Conservation (phyloP, 2,113 vertebrate genomes). For the Epinephelus lanceolatus region DNA sequence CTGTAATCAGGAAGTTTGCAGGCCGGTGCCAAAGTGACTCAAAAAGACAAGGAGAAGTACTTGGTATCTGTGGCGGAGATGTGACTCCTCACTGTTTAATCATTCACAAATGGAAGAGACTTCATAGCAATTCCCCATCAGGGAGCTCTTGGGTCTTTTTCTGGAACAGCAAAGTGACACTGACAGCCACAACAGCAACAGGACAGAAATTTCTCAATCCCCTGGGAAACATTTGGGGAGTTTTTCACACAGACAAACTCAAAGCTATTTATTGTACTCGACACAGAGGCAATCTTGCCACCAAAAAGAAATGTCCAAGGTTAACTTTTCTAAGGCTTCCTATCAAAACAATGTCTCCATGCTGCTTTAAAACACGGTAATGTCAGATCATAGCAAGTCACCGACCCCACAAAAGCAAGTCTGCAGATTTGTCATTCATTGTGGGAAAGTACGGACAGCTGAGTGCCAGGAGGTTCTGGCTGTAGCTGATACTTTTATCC, state of each 20-base stretch:
- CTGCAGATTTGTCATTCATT: neutral
- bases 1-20: slow-evolving; percentile 57
- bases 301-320: neutral
- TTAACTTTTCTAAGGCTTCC: neutral
- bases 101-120: slow-evolving; percentile 36
- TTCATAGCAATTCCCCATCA: slow-evolving; percentile 3
- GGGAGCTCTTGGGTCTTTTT: slow-evolving; percentile 10
- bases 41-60: neutral
- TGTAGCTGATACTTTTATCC: neutral
- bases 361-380: slow-evolving; percentile 3
- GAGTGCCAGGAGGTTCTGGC: neutral
- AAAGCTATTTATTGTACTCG: neutral
- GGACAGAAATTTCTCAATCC: neutral
- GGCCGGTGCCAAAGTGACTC: slow-evolving; percentile 3
- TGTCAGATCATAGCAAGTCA: neutral
- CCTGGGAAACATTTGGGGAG: neutral
- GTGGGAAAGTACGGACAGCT: slow-evolving; percentile 13
- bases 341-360: neutral
- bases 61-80: neutral
- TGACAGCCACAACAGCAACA: neutral
- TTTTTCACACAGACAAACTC: neutral
- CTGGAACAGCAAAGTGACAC: neutral
- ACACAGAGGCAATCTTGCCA: neutral
- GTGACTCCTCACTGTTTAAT: slow-evolving; percentile 34
- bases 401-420: neutral